Conservation (phyloP, 2,888 invertebrate genomes). For the Ganaspis brasiliensis region DNA sequence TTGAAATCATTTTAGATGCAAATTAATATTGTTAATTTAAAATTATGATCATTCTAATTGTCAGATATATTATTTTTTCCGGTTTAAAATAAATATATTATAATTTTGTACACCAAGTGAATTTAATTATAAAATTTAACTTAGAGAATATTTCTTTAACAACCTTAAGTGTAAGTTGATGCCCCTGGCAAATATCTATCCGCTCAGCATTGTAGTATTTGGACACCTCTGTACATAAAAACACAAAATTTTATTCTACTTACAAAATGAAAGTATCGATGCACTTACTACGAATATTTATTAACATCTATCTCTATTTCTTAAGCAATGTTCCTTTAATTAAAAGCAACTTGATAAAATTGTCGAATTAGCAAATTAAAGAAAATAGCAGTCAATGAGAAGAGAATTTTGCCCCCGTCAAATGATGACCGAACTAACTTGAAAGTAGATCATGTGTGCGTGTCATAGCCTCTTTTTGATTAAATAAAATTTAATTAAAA, state of each 20-base stretch:
- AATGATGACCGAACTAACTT: neutral
- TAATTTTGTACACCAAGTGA: neutral
- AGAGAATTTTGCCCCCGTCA: neutral
- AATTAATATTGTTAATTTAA: too few relatives aligned
- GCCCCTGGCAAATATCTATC: neutral
- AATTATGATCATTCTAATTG: too few relatives aligned
- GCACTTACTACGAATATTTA: neutral
- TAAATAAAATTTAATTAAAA: neutral
- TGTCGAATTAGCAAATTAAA: neutral
- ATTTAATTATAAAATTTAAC: neutral
- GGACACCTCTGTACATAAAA: neutral
- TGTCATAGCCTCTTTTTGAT: neutral
- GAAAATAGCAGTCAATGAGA: neutral
- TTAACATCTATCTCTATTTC: constrained; percentile 8
- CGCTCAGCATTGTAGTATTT: neutral
- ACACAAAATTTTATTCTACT: neutral
- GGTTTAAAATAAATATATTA: neutral
- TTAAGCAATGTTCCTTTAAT: neutral
- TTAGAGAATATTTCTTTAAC: neutral
- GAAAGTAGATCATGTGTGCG: neutral
- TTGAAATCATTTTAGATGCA: too few relatives aligned
- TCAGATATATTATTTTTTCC: neutral
- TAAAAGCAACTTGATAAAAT: neutral
- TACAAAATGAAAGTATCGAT: constrained; percentile 10
- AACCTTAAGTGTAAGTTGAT: neutral